These are phyloP conservation scores for Tiliacea citrago DNA, from an alignment of 2,888 invertebrate genomes.

Conservation along the genomic window DNA sequence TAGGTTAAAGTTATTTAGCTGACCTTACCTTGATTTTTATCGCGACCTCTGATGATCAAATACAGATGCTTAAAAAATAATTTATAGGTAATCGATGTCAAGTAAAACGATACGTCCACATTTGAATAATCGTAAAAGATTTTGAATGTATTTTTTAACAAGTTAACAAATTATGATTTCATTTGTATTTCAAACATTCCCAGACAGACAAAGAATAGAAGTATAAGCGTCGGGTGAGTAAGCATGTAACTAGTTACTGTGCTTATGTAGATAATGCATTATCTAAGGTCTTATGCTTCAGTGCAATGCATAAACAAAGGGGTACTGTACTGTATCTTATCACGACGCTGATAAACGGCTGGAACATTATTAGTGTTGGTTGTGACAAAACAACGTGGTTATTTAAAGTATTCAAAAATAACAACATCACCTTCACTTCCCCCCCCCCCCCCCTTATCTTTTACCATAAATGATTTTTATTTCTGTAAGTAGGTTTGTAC, in stretches of 20 bases:
- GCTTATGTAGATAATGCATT: slow-evolving; percentile 82
- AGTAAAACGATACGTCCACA: slow-evolving; percentile 22
- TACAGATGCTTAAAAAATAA: slow-evolving; percentile 38
- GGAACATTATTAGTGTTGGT: slow-evolving; percentile 81
- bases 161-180: slow-evolving; percentile 11
- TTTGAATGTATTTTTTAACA: slow-evolving; percentile 1
- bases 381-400: slow-evolving; percentile 76
- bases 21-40: slow-evolving; percentile 63
- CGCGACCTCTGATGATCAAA: slow-evolving; percentile 54
- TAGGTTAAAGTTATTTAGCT: slow-evolving; percentile 48
- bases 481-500: too few relatives aligned
- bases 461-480: too few relatives aligned
- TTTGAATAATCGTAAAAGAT: slow-evolving; percentile 20
- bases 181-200: slow-evolving; percentile 29
- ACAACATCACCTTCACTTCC: slow-evolving; percentile 34
- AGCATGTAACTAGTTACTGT: slow-evolving; percentile 78
- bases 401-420: slow-evolving; percentile 68
- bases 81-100: slow-evolving; percentile 36
- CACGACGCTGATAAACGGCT: slow-evolving; percentile 81
- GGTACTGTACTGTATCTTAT: slow-evolving; percentile 87
- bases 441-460: too few relatives aligned
- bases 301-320: slow-evolving; percentile 86
- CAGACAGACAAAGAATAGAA: slow-evolving; percentile 79
- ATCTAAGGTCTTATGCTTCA: slow-evolving; percentile 83
- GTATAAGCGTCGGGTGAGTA: slow-evolving; percentile 73